phyloP scores from a whole-genome alignment of 2,113 vertebrate species.

The Geothlypis trichas region DNA sequence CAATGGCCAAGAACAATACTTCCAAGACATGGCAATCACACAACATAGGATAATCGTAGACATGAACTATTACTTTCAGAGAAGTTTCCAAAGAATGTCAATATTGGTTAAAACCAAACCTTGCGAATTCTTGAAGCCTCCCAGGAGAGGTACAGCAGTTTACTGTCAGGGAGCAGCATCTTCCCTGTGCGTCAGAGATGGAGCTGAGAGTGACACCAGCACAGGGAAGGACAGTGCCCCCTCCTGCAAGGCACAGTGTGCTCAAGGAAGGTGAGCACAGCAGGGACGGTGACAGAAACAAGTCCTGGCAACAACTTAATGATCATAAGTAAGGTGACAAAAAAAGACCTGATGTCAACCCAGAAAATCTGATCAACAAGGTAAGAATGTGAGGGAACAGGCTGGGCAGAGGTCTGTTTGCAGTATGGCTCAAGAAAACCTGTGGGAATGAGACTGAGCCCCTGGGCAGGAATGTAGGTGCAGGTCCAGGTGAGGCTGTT shows the following conservation, averaged over 20 bases:
- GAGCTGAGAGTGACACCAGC: neutral
- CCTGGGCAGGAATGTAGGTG: rapidly evolving
- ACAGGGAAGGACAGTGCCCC: neutral
- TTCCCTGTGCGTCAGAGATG: neutral
- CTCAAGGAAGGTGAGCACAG: neutral
- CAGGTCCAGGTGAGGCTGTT: neutral
- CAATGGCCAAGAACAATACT: neutral
- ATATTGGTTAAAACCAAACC: neutral
- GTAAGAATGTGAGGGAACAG: neutral
- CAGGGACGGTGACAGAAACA: neutral
- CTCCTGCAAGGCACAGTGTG: neutral
- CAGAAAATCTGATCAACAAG: neutral
- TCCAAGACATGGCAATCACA: neutral
- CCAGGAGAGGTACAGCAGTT: neutral
- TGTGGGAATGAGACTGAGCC: neutral
- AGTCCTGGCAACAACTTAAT: neutral
- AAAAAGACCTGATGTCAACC: neutral
- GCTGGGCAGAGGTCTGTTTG: neutral
- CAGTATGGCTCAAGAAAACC: rapidly evolving
- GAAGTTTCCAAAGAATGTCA: neutral
- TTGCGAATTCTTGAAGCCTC: neutral
- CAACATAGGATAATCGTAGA: neutral
- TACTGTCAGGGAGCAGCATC: neutral
- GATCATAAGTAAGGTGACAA: neutral
- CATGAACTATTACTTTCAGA: neutral